Evolutionary conservation across 2,113 vertebrate species (phyloP).

Genomic region (Rhea pennata): DNA sequence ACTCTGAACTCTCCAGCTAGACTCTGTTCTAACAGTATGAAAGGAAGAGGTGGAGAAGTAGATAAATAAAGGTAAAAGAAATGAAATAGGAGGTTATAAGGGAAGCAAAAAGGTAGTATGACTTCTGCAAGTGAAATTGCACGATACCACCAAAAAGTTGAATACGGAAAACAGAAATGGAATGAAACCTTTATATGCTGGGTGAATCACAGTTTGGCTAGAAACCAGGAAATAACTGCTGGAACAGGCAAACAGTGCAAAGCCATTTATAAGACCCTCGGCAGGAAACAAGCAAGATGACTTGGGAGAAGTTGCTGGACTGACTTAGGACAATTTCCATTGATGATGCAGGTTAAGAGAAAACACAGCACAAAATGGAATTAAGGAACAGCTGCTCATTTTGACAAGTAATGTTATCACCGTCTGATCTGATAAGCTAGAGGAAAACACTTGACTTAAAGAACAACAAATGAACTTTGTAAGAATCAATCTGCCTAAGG

Average conservation of each 20-base stretch:
- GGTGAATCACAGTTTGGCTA: constrained; percentile 57
- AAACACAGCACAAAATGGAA: neutral
- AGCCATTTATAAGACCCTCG: constrained; percentile 42
- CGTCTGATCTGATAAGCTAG: neutral
- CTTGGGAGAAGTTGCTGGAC: constrained; percentile 37
- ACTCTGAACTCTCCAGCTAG: neutral
- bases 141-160: constrained; percentile 57
- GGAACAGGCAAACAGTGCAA: constrained; percentile 47
- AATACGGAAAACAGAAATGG: constrained; percentile 54
- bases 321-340: neutral
- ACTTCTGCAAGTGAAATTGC: constrained; percentile 33
- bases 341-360: neutral
- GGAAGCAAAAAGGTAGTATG: neutral
- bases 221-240: constrained; percentile 64
- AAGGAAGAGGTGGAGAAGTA: constrained; percentile 6
- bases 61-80: neutral
- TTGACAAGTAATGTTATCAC: neutral
- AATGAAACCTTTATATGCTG: constrained; percentile 49
- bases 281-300: constrained; percentile 32
- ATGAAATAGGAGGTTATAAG: neutral
- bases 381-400: neutral
- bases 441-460: neutral
- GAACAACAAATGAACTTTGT: neutral
- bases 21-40: neutral
- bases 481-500: neutral